phyloP scores from a whole-genome alignment of 2,888 invertebrate genomes.

The Ptychoptera contaminata region DNA sequence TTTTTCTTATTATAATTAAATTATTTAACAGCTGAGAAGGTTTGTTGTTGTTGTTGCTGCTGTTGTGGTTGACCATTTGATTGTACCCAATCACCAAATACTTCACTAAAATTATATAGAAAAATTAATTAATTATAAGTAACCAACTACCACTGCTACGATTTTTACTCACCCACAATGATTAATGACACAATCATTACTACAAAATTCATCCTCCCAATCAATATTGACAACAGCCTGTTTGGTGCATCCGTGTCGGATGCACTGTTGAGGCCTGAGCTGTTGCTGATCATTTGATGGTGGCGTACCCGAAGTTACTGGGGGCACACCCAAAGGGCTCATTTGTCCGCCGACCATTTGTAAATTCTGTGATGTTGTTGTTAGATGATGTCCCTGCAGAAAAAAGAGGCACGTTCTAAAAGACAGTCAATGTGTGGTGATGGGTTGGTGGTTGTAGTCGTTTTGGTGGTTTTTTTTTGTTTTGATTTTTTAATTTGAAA shows the following conservation, averaged over 20 bases:
- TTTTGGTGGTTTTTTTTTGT: too few relatives aligned
- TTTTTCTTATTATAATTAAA: constrained; percentile 4
- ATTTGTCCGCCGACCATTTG: neutral
- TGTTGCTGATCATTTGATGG: constrained; percentile 18
- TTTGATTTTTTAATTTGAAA: too few relatives aligned
- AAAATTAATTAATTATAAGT: constrained; percentile 1
- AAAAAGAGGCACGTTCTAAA: too few relatives aligned
- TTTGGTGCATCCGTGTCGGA: constrained; percentile 81
- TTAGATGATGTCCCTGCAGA: too few relatives aligned
- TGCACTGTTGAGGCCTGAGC: constrained; percentile 42
- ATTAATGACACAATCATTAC: constrained; percentile 90
- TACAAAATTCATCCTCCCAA: constrained; percentile 96
- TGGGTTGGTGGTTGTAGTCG: too few relatives aligned
- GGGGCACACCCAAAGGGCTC: constrained; percentile 8
- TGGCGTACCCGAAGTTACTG: constrained; percentile 23
- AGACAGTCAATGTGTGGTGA: too few relatives aligned
- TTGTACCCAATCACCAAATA: constrained; percentile 79
- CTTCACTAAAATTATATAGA: constrained; percentile 34
- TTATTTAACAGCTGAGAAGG: constrained; percentile 59
- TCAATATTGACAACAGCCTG: constrained; percentile 79
- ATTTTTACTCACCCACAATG: constrained; percentile 88
- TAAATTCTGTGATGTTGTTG: too few relatives aligned
- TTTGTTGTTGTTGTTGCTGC: constrained; percentile 62
- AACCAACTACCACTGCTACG: neutral
- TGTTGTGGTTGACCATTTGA: constrained; percentile 66